These are phyloP conservation scores for Gastrophryne carolinensis DNA, from an alignment of 2,797 vertebrate species.

Conservation along the genomic window DNA sequence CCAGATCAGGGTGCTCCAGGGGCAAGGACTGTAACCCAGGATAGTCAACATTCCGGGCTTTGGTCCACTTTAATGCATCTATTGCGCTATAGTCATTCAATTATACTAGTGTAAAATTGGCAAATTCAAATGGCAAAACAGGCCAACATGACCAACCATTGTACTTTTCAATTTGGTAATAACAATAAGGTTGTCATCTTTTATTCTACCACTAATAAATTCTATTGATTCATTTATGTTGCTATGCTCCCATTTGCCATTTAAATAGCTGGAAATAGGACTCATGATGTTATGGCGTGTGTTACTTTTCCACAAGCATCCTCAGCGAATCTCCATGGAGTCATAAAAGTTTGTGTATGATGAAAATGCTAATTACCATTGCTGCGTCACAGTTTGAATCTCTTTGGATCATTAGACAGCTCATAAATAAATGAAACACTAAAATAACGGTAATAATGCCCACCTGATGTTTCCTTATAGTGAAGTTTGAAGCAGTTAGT, in stretches of 20 bases:
- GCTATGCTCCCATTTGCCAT: not conserved
- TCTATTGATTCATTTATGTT: conserved; percentile 1
- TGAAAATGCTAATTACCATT: conserved; percentile 16
- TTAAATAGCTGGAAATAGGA: conserved; percentile 6
- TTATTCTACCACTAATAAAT: not conserved
- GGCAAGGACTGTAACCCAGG: no score
- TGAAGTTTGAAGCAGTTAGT: not conserved
- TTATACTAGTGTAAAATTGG: not conserved
- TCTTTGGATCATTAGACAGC: conserved; percentile 15
- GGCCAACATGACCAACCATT: no score
- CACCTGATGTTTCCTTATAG: not conserved
- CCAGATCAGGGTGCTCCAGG: no score
- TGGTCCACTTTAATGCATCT: no score
- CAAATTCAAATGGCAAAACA: not conserved
- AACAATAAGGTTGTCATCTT: not conserved
- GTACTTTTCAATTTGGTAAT: not conserved
- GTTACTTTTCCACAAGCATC: not conserved
- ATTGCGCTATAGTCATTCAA: not conserved
- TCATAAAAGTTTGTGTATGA: conserved; percentile 10
- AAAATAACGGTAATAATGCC: not conserved
- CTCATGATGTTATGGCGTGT: conserved; percentile 4
- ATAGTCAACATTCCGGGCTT: no score
- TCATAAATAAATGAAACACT: conserved; percentile 12
- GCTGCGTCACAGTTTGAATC: conserved; percentile 21
- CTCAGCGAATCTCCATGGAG: not conserved